Conservation (phyloP, 2,797 vertebrate genomes). For the Phrynocephalus guinanensis region DNA sequence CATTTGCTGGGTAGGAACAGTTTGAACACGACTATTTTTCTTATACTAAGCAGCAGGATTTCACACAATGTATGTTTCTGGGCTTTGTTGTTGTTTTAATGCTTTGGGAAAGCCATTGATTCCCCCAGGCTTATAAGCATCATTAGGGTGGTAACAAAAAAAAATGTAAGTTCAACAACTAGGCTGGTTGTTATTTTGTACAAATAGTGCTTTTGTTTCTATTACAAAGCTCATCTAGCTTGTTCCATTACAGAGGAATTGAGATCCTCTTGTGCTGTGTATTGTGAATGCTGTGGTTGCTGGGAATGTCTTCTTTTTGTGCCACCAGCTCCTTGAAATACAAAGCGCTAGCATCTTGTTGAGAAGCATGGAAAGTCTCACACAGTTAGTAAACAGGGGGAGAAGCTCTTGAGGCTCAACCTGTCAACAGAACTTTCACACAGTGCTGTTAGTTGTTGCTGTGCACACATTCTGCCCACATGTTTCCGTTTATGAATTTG, state of each 20-base stretch:
- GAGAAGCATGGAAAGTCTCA: background rate
- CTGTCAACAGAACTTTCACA: background rate
- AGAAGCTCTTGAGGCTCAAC: background rate
- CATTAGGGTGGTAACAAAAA: background rate
- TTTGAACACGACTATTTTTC: too few relatives aligned
- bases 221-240: background rate
- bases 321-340: background rate
- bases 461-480: too few relatives aligned
- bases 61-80: too few relatives aligned
- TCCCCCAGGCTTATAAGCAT: background rate
- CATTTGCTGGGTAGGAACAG: too few relatives aligned
- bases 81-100: background rate
- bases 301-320: slow-evolving; percentile 14
- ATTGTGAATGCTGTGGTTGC: slow-evolving; percentile 6
- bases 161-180: background rate
- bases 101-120: background rate
- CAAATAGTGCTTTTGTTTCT: slow-evolving; percentile 23
- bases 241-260: slow-evolving; percentile 16
- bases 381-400: background rate
- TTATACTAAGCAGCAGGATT: too few relatives aligned
- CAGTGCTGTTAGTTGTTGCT: background rate
- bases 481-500: background rate
- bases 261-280: slow-evolving; percentile 5
- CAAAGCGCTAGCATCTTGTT: background rate
- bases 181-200: background rate